phyloP scores from a whole-genome alignment of 1,140 invertebrate species.

The Cheumatopsyche charites region DNA sequence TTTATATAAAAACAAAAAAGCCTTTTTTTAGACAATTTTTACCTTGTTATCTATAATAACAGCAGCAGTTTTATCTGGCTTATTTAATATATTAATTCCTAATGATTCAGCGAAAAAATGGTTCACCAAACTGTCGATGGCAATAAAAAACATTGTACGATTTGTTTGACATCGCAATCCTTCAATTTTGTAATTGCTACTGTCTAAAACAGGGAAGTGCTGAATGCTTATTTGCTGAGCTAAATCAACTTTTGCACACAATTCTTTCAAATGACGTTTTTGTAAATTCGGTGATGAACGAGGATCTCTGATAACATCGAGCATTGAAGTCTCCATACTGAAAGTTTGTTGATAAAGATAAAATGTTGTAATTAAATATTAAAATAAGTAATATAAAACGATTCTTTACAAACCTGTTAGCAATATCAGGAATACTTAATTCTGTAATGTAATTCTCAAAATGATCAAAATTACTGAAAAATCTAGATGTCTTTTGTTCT shows the following conservation, averaged over 20 bases:
- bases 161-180: slow-evolving; percentile 68
- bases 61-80: slow-evolving; percentile 69
- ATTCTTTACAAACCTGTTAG: background rate
- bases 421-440: background rate
- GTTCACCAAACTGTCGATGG: slow-evolving; percentile 73
- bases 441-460: slow-evolving; percentile 17
- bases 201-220: slow-evolving; percentile 49
- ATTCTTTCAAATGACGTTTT: slow-evolving; percentile 55
- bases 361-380: background rate
- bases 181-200: slow-evolving; percentile 39
- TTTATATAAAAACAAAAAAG: too few species aligned
- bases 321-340: slow-evolving; percentile 59
- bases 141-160: slow-evolving; percentile 70
- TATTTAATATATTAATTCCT: slow-evolving; percentile 68
- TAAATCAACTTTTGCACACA: slow-evolving; percentile 57
- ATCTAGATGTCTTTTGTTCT: background rate
- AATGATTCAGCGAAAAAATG: slow-evolving; percentile 75
- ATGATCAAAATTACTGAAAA: slow-evolving; percentile 1
- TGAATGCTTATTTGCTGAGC: slow-evolving; percentile 54
- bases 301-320: slow-evolving; percentile 61
- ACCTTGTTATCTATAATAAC: slow-evolving; percentile 77
- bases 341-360: slow-evolving; percentile 26
- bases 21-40: slow-evolving; percentile 48
- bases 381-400: background rate
- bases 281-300: slow-evolving; percentile 61